phyloP scores from a whole-genome alignment of 2,113 vertebrate genomes.

The Axis porcinus region DNA sequence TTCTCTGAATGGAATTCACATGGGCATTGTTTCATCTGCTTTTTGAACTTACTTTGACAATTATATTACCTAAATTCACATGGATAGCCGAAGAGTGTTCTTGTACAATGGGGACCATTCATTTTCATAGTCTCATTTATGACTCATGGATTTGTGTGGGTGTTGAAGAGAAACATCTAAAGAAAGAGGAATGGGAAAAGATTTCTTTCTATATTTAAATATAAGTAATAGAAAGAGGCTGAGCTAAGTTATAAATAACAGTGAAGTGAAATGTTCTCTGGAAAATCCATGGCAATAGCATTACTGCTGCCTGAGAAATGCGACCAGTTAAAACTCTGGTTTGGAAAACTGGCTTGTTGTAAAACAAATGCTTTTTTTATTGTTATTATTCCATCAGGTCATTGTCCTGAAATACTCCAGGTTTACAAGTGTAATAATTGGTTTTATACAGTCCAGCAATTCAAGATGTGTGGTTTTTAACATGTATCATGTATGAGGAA shows the following conservation, averaged over 20 bases:
- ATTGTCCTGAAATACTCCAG: not conserved
- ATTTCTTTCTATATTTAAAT: constrained; percentile 85
- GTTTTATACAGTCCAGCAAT: not conserved
- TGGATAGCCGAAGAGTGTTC: not conserved
- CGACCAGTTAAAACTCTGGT: constrained; percentile 47
- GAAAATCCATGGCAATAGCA: constrained; percentile 63
- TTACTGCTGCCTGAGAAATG: constrained; percentile 61
- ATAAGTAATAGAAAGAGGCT: constrained; percentile 75
- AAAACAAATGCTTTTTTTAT: constrained; percentile 14
- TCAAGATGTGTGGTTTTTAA: not conserved
- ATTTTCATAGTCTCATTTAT: constrained; percentile 61
- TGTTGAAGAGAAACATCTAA: constrained; percentile 77
- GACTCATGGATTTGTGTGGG: constrained; percentile 78
- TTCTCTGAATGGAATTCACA: constrained; percentile 50
- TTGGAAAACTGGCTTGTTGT: constrained; percentile 45
- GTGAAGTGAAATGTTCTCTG: constrained; percentile 76
- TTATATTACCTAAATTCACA: constrained; percentile 20
- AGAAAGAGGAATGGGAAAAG: constrained; percentile 79
- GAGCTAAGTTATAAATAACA: constrained; percentile 78
- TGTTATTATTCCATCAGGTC: constrained; percentile 6
- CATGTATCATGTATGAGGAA: not conserved
- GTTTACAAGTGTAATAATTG: not conserved
- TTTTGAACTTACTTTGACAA: constrained; percentile 36
- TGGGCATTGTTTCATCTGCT: constrained; percentile 51
- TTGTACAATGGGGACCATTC: constrained; percentile 27